phyloP scores from a whole-genome alignment of 2,113 vertebrate genomes.

The Anthoscopus minutus region DNA sequence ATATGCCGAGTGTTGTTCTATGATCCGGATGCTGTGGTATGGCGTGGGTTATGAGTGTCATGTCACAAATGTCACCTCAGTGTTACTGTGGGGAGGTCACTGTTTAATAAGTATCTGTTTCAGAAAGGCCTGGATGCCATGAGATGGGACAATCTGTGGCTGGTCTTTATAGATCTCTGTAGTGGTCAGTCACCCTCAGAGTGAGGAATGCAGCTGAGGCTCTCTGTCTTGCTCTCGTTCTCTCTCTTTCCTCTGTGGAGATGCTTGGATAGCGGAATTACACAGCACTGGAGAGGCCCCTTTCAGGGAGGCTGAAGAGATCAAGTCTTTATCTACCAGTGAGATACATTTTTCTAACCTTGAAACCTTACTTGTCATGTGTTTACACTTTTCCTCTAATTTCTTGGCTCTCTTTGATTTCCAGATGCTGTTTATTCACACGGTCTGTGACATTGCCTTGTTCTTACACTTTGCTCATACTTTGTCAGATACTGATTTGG shows the following conservation, averaged over 20 bases:
- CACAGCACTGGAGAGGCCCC: background rate
- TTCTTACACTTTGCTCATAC: background rate
- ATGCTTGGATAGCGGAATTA: background rate
- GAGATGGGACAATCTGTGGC: background rate
- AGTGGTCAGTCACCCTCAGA: background rate
- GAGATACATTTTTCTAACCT: background rate
- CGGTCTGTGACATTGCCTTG: accelerated
- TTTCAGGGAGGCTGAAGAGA: background rate
- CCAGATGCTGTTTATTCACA: background rate
- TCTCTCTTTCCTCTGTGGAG: background rate
- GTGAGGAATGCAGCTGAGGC: background rate
- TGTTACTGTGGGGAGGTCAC: background rate
- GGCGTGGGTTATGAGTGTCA: background rate
- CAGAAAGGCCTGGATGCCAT: background rate
- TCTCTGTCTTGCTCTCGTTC: background rate
- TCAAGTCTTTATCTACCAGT: background rate
- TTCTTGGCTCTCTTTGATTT: background rate
- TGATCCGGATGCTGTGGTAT: accelerated
- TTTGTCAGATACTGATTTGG: background rate
- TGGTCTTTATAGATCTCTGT: background rate
- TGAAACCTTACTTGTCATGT: background rate
- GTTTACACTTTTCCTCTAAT: background rate
- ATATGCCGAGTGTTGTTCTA: background rate
- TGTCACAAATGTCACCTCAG: background rate
- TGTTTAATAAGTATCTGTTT: background rate